These are phyloP conservation scores for Zootermopsis nevadensis DNA, from an alignment of 2,888 invertebrate genomes.

Conservation along the genomic window DNA sequence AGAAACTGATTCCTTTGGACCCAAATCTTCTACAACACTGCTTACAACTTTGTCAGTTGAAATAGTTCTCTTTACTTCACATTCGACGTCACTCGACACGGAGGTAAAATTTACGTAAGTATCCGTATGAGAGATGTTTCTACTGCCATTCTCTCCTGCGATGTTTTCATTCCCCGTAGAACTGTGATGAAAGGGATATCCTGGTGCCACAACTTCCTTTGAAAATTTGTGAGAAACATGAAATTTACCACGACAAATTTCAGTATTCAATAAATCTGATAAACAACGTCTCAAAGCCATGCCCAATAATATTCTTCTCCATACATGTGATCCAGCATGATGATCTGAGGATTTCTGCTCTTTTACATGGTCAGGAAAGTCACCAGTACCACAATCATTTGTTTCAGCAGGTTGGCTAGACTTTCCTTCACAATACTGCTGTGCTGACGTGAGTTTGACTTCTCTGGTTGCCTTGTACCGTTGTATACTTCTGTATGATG, in stretches of 20 bases:
- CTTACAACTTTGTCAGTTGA: too few relatives aligned
- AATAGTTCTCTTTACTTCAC: background rate
- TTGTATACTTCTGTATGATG: slow-evolving; percentile 14
- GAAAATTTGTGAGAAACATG: background rate
- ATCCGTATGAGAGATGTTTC: background rate
- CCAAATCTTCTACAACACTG: too few relatives aligned
- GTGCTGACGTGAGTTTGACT: background rate
- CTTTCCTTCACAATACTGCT: background rate
- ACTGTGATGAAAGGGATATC: background rate
- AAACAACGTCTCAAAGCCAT: background rate
- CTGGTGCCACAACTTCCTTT: background rate
- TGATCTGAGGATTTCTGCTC: too few relatives aligned
- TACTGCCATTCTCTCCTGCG: too few relatives aligned
- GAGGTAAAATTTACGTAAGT: background rate
- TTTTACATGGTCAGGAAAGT: background rate
- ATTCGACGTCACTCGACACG: background rate
- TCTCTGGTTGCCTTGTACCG: background rate
- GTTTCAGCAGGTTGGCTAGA: background rate
- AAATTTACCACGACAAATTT: background rate
- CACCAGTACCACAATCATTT: background rate
- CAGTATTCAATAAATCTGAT: background rate
- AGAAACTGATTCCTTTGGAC: too few relatives aligned
- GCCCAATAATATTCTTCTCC: background rate
- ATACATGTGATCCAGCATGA: background rate
- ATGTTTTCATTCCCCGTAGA: background rate